Evolutionary conservation across 2,113 vertebrate genomes (phyloP), one percentile per base, ranked within the genome.

Genomic region (Tringa solitaria): DNA sequence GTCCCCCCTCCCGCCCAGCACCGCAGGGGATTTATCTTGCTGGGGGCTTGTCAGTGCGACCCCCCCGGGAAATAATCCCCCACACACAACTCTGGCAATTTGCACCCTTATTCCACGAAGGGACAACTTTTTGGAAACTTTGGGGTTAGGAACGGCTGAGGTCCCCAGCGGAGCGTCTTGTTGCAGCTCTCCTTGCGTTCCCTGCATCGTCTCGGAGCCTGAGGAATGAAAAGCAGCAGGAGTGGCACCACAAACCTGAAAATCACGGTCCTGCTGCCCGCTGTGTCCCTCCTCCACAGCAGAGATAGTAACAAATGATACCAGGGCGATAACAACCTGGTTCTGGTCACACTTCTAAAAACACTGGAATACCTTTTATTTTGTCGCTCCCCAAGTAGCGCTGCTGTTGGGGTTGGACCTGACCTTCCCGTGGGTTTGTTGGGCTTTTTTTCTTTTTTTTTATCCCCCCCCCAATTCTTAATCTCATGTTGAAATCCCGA

Each of bases 401-500:
- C 65, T 77, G 75, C 57, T 17, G 1, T 7, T 79, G 74, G 32
- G 63, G 17, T 7, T 78, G 59, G 39, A 57, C 26, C 16, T 92
- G 48, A 60, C 48, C 23, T 92, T 72, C 60, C 14, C 22, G 8
- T 72, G 30, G 14, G 26, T 95, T 82, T 54, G 20, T 12, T 63
- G 64, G 64, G 3, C 1, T 33, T 61, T 33, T 56, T 35, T 33
- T 12, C n/a, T 3, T 10, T 43, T 24, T 22, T 3, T 2, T 45
- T 45, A 17, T 32, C 41, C 18, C 33, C 7, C 21, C 13, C 28
- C 43, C 43, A 12, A 14, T 22, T 37, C n/a, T 45, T 94, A 79
- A 80, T 69, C 72, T 96, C 64, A 82, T 88, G 90, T 95, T 80
- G 59, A 90, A 88, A 93, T 50, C 45, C 78, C 85, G 70, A 79